A percentile compares a stretch with the other conserved stretches of the same genome.
Evolutionary conservation across 1,140 invertebrate genomes (phyloP).

Genomic region (Hypsibius dujardini): DNA sequence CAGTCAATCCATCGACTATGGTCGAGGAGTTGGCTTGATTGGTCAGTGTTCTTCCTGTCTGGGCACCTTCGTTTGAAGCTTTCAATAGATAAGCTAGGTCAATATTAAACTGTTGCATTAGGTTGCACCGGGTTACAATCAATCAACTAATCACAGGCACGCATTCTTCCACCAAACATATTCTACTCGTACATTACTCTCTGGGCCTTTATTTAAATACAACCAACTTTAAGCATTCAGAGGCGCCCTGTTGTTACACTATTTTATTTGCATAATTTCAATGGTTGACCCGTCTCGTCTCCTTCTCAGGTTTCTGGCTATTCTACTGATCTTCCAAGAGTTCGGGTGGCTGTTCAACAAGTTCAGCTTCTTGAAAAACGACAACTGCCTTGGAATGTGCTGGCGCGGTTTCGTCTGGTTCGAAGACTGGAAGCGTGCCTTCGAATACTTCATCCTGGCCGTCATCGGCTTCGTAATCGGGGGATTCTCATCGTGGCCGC

Average conservation of each 20-base stretch:
- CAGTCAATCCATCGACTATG: neutral
- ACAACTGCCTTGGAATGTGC: neutral
- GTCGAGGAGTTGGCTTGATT: neutral
- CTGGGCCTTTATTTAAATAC: no score
- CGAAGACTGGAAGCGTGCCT: neutral
- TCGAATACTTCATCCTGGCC: neutral
- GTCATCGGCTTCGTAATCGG: conserved; percentile 5
- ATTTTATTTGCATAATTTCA: no score
- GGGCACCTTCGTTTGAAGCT: no score
- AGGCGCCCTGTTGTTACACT: no score
- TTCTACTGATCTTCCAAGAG: conserved; percentile 10
- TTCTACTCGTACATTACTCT: no score
- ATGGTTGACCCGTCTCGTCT: neutral
- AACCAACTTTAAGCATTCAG: no score
- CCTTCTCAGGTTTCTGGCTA: neutral
- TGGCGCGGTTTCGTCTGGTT: conserved; percentile 12
- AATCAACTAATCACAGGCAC: no score
- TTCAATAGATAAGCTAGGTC: no score
- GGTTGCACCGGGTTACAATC: no score
- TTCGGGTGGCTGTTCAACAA: neutral
- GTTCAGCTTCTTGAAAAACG: neutral
- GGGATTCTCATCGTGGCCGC: neutral
- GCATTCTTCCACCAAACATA: no score
- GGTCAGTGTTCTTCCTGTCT: no score
- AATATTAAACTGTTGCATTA: no score